Base-by-base conservation (phyloP, 2,888 invertebrate genomes). In the Ecdyonurus torrentis region DNA sequence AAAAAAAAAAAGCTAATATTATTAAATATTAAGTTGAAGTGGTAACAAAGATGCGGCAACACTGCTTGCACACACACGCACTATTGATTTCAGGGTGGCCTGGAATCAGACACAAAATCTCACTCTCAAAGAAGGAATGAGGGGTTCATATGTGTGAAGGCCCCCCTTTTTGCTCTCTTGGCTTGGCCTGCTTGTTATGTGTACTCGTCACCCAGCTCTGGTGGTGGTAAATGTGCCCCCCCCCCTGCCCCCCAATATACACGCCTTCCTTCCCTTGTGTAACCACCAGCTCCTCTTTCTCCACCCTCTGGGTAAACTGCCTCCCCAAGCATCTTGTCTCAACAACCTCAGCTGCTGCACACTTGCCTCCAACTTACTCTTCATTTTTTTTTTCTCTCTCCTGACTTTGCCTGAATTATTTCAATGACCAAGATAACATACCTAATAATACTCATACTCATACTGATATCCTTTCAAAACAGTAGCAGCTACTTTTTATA, bases 21-120 rank as follows among this genome's bases (percentile, higher is more conserved):
- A 5, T 37, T 37, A 15, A 15, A n/a, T n/a, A n/a, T n/a, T 37
- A 10, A 10, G 37, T 15, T 37, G 37, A 10, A 37, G 37, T 37
- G 37, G 5, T 5, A 37, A 37, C 37, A 5, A 37, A 5, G 37
- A 37, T 37, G 37, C 37, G 65, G 66, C 66, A 65, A 66, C 66
- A 64, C 52, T 62, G 66, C 65, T 65, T 65, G 63, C 37, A 10
- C n/a, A n/a, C 15, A 15, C 65, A 66, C 66, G 66, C 66, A 65
- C 66, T 66, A 66, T 66, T 66, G 66, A 66, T 66, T 65, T 66
- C 65, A 62, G 63, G 25, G 61, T 63, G 66, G 65, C 65, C 66
- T 66, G 64, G 65, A 65, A 66, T 65, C 63, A 63, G 63, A 64
- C 63, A 62, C 37, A 10, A 37, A 5, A 37, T 5, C 37, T 37